Evolutionary conservation across 2,888 invertebrate genomes (phyloP).

Genomic region (Conus canariensis): DNA sequence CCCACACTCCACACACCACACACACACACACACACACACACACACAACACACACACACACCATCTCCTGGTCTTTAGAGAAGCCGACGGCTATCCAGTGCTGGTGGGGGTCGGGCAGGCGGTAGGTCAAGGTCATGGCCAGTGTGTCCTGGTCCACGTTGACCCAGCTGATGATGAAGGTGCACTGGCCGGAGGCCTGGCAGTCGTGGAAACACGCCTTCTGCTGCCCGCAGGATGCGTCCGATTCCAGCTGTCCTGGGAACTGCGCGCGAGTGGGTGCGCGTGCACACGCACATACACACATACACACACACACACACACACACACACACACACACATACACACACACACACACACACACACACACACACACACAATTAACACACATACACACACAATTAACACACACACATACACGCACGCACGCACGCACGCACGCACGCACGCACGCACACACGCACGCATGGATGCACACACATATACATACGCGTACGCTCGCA

Average conservation of each 20-base stretch:
- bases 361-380: no score
- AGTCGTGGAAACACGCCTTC: slow-evolving; percentile 59
- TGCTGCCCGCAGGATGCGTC: slow-evolving; percentile 53
- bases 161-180: slow-evolving; percentile 57
- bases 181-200: slow-evolving; percentile 50
- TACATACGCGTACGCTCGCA: no score
- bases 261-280: slow-evolving; percentile 5
- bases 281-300: neutral
- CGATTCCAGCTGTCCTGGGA: slow-evolving; percentile 20
- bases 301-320: no score
- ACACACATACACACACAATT: no score
- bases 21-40: slow-evolving; percentile 30
- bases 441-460: no score
- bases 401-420: no score
- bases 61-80: slow-evolving; percentile 56
- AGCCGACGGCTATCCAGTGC: slow-evolving; percentile 56
- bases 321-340: no score
- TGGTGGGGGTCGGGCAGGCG: slow-evolving; percentile 49
- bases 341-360: no score
- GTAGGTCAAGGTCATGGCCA: slow-evolving; percentile 45
- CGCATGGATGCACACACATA: no score
- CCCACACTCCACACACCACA: neutral
- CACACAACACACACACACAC: slow-evolving; percentile 41
- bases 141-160: slow-evolving; percentile 33
- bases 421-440: no score